A percentile compares a stretch with the other conserved stretches of the same genome.
These are phyloP conservation scores for Melanotaenia boesemani DNA, from an alignment of 2,797 vertebrate genomes.

Conservation along the genomic window DNA sequence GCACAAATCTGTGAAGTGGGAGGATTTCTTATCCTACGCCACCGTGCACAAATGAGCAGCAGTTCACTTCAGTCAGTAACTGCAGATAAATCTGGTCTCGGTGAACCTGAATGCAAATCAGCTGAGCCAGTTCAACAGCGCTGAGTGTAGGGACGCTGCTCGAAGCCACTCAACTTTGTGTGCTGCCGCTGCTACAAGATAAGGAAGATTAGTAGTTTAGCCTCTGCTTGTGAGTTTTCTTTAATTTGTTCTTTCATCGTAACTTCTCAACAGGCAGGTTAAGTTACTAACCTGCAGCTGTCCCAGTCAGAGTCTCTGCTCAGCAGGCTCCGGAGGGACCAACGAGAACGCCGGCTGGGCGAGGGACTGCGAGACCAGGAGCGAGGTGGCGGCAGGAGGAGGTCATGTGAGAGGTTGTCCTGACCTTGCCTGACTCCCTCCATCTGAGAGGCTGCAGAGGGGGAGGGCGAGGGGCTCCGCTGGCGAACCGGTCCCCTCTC, in stretches of 20 bases:
- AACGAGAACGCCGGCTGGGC: conserved; percentile 79
- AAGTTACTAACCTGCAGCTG: conserved; percentile 83
- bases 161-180: no score
- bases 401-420: conserved; percentile 60
- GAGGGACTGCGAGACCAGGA: conserved; percentile 82
- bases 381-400: conserved; percentile 71
- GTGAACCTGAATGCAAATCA: conserved; percentile 49
- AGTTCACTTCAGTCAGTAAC: conserved; percentile 2
- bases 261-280: no score
- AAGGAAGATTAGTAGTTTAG: not conserved
- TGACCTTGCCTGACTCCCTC: conserved; percentile 44
- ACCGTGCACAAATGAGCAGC: no score
- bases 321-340: conserved; percentile 83
- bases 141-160: no score
- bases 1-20: conserved; percentile 21
- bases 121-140: conserved; percentile 23
- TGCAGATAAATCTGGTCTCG: conserved; percentile 34
- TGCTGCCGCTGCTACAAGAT: no score
- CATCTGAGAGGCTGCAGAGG: conserved; percentile 54
- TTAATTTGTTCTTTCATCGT: no score
- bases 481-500: conserved; percentile 4
- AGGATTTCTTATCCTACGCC: conserved; percentile 12
- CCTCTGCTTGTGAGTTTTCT: no score
- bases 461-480: conserved; percentile 46
- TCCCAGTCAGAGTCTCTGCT: conserved; percentile 83